Evolutionary conservation across 2,888 invertebrate genomes (phyloP).

Genomic region (Eupsilia transversa): DNA sequence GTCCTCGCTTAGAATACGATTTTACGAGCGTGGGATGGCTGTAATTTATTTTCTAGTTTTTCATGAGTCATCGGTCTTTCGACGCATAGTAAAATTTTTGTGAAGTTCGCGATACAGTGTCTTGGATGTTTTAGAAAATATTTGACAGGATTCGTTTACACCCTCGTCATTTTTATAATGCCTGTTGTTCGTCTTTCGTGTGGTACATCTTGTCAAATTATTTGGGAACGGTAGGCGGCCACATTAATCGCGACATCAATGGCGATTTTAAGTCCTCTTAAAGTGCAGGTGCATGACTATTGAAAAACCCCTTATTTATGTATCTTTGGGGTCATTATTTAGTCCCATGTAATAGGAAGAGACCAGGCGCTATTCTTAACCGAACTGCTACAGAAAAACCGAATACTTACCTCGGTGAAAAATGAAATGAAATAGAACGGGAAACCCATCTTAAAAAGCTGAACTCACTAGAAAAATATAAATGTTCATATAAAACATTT

Average conservation of each 20-base stretch:
- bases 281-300: background rate
- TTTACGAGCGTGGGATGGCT: conserved; percentile 38
- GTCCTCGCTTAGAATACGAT: conserved; percentile 35
- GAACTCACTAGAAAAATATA: background rate
- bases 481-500: background rate
- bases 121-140: background rate
- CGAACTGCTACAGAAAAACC: background rate
- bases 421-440: background rate
- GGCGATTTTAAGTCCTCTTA: background rate
- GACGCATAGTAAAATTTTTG: background rate
- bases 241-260: background rate
- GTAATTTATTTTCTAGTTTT: conserved; percentile 46
- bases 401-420: background rate
- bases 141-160: background rate
- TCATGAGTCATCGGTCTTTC: conserved; percentile 34
- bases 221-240: too few species aligned
- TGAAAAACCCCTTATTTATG: background rate
- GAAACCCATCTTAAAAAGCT: background rate
- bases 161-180: background rate
- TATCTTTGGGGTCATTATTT: background rate
- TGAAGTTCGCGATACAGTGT: conserved; percentile 4
- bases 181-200: background rate
- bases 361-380: background rate
- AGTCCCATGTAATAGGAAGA: background rate
- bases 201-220: background rate